Evolutionary conservation across 2,888 invertebrate species (phyloP).

Genomic region (Rhimphoctona megacephalus): DNA sequence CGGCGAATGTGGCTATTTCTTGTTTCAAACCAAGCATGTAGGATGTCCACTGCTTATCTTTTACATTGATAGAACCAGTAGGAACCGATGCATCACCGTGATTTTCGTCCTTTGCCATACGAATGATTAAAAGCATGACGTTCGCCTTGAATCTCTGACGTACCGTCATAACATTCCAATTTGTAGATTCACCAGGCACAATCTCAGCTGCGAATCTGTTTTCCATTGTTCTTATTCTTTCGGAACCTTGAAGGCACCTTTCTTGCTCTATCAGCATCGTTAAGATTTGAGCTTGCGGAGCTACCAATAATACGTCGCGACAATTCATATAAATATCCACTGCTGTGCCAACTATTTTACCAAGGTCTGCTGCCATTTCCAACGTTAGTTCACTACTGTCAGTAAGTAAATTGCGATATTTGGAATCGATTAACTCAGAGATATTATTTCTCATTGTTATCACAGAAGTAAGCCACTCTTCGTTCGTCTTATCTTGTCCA

Average conservation of each 20-base stretch:
- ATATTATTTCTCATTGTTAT: neutral
- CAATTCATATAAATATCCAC: constrained; percentile 1
- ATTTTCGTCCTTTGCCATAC: neutral
- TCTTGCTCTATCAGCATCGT: neutral
- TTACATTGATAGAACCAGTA: neutral
- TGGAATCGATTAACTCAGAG: neutral
- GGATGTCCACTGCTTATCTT: constrained; percentile 12
- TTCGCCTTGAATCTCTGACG: constrained; percentile 3
- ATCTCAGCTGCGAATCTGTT: constrained; percentile 25
- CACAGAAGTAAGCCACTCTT: constrained; percentile 18
- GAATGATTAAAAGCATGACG: neutral
- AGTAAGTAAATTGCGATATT: neutral
- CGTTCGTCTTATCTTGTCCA: neutral
- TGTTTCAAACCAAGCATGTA: constrained; percentile 4
- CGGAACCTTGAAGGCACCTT: neutral
- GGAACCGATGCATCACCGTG: neutral
- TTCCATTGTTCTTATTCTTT: neutral
- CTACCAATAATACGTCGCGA: neutral
- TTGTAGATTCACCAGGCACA: constrained; percentile 41
- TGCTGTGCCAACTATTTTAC: neutral
- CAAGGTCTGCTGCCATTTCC: constrained; percentile 19
- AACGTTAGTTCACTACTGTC: neutral
- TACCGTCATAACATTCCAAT: neutral
- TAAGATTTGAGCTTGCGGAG: neutral
- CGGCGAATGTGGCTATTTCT: neutral